These are phyloP conservation scores for Rousettus leschenaultii DNA, from an alignment of 2,113 vertebrate genomes.

Conservation along the genomic window DNA sequence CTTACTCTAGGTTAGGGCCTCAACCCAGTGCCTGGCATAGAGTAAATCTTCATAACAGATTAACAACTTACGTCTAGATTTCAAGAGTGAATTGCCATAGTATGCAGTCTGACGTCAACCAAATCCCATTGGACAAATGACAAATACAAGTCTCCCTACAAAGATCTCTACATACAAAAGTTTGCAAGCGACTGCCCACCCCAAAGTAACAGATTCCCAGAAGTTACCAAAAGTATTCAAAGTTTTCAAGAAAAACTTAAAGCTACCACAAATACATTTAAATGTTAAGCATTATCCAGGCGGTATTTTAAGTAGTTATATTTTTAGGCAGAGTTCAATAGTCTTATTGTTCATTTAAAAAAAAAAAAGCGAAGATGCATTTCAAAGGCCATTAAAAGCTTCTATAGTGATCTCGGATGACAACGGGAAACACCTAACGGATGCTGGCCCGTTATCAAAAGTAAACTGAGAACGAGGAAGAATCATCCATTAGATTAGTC, in stretches of 20 bases:
- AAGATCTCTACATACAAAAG: background rate
- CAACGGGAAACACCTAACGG: background rate
- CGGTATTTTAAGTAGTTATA: background rate
- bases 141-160: background rate
- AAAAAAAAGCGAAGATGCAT: background rate
- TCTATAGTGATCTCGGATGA: background rate
- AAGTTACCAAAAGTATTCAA: background rate
- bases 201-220: background rate
- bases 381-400: background rate
- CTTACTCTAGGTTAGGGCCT: background rate
- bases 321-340: background rate
- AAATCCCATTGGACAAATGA: background rate
- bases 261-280: background rate
- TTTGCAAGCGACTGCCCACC: background rate
- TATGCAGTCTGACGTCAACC: background rate
- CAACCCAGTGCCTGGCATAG: background rate
- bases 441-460: conserved; percentile 7
- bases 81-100: background rate
- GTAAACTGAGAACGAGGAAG: background rate
- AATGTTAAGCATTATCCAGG: background rate
- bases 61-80: background rate
- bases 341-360: background rate
- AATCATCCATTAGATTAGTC: background rate
- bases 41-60: background rate
- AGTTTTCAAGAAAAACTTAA: background rate